Percentiles rank a stretch among this genome's conserved stretches.
phyloP scores from a whole-genome alignment of 2,888 invertebrate genomes.

The Cheilosia pagana region DNA sequence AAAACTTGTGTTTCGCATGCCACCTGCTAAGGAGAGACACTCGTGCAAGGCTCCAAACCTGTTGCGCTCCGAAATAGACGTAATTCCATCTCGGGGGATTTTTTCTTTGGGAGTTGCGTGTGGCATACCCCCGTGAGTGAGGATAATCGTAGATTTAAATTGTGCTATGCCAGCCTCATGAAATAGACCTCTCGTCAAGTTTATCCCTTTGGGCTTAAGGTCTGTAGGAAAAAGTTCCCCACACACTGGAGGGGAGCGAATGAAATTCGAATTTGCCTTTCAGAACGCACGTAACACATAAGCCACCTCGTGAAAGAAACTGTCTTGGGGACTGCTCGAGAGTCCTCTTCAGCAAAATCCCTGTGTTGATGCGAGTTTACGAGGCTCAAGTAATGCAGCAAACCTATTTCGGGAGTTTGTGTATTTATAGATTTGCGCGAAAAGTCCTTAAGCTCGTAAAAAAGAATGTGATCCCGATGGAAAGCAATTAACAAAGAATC shows the following conservation, averaged over 20 bases:
- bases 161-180: conserved; percentile 30
- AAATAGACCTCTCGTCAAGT: conserved; percentile 29
- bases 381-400: conserved; percentile 23
- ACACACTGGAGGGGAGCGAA: background rate
- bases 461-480: conserved; percentile 23
- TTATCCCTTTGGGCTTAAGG: conserved; percentile 21
- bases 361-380: conserved; percentile 33
- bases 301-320: conserved; percentile 31
- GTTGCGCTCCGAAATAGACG: conserved; percentile 48
- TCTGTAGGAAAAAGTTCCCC: background rate
- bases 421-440: conserved; percentile 4
- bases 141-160: conserved; percentile 65
- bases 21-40: conserved; percentile 24
- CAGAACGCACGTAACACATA: background rate
- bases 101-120: conserved; percentile 18
- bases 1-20: conserved; percentile 42
- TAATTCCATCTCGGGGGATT: conserved; percentile 4
- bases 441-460: conserved; percentile 22
- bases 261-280: background rate
- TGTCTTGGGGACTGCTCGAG: conserved; percentile 25
- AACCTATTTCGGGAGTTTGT: conserved; percentile 23
- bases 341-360: conserved; percentile 18
- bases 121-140: conserved; percentile 21
- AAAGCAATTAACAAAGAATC: conserved; percentile 54
- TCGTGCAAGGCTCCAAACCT: conserved; percentile 41